Conservation (phyloP, 2,797 vertebrate genomes). For the Triplophysa bombifrons region DNA sequence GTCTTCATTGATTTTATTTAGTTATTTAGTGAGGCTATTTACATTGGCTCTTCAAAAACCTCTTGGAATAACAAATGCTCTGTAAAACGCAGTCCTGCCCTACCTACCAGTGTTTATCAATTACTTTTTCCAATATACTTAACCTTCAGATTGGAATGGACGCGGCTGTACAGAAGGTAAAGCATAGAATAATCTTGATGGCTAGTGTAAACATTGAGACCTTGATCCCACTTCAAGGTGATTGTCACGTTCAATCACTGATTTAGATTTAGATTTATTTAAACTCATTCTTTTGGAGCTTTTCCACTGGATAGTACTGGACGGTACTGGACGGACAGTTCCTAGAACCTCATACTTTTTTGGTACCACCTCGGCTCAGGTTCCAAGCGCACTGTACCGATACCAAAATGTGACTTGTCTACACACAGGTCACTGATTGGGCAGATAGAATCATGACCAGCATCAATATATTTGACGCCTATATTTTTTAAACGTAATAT, state of each 20-base stretch:
- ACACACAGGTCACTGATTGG: too few species aligned
- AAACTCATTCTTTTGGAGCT: neutral
- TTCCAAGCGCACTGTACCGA: neutral
- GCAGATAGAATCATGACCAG: too few species aligned
- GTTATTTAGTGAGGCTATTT: conserved; percentile 31
- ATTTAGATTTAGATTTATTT: neutral
- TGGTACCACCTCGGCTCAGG: too few species aligned
- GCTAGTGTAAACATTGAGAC: conserved; percentile 32
- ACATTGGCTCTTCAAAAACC: conserved; percentile 41
- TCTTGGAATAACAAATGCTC: conserved; percentile 31
- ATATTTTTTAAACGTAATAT: too few species aligned
- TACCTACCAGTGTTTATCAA: conserved; percentile 22
- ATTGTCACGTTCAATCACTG: neutral
- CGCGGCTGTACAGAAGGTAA: conserved; percentile 40
- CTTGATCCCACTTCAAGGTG: conserved; percentile 1
- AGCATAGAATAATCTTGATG: conserved; percentile 55
- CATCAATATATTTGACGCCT: too few species aligned
- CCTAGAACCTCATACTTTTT: too few species aligned
- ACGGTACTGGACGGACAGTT: too few species aligned
- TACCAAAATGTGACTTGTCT: neutral
- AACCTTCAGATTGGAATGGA: conserved; percentile 60
- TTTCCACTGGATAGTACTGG: too few species aligned
- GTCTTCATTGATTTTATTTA: conserved; percentile 42
- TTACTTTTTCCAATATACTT: conserved; percentile 48
- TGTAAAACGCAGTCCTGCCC: conserved; percentile 24